phyloP scores from a whole-genome alignment of 2,797 vertebrate species.

The Enteromius afrohamiltoni region DNA sequence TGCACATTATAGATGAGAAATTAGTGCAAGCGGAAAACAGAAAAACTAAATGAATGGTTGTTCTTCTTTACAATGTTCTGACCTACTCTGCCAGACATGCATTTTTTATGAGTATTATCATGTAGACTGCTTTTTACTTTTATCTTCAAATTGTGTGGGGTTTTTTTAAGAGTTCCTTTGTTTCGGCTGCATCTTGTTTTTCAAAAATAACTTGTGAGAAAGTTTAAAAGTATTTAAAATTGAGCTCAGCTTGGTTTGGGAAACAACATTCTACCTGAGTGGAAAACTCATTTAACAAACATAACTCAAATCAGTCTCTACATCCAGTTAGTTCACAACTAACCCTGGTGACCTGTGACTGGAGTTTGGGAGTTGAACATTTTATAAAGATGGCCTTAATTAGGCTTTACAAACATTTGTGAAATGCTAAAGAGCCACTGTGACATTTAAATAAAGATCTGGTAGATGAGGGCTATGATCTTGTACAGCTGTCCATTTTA shows the following conservation, averaged over 20 bases:
- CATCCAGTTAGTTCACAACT: not conserved
- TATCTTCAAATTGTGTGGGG: not conserved
- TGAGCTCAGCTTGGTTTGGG: not conserved
- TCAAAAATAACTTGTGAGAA: not conserved
- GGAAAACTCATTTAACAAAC: not conserved
- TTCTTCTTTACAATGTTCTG: not conserved
- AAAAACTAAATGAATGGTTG: not conserved
- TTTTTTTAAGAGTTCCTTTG: not conserved
- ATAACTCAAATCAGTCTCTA: not conserved
- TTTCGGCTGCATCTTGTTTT: not conserved
- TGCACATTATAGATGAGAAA: not conserved
- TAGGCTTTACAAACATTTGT: conserved; percentile 38
- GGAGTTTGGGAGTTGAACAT: not conserved
- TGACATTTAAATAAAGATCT: conserved; percentile 45
- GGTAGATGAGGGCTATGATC: conserved; percentile 39
- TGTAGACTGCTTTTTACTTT: not conserved
- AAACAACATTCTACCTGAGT: not conserved
- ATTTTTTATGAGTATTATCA: not conserved
- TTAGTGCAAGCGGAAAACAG: not conserved
- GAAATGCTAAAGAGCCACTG: conserved; percentile 41
- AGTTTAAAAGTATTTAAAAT: not conserved
- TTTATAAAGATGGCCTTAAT: conserved; percentile 21
- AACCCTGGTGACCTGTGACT: conserved; percentile 4
- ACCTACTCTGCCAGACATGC: not conserved
- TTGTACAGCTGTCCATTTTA: conserved; percentile 11